Conservation (phyloP, 2,888 invertebrate species). For the Epinotia bilunana region DNA sequence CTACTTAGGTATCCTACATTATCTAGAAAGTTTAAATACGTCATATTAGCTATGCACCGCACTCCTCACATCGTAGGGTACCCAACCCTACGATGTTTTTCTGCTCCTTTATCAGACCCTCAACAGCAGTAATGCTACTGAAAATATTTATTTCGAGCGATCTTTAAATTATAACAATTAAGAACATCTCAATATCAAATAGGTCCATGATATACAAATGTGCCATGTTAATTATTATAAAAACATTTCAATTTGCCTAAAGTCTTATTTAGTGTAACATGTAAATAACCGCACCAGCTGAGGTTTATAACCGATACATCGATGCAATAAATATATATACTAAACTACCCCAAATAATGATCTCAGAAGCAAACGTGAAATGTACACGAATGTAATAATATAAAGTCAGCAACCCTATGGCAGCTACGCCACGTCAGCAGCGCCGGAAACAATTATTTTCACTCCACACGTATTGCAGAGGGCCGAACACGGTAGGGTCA, state of each 20-base stretch:
- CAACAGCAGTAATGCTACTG: no score
- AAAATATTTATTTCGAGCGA: no score
- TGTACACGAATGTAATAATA: conserved; percentile 13
- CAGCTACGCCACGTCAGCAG: conserved; percentile 53
- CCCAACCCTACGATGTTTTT: no score
- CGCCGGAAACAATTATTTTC: conserved; percentile 71
- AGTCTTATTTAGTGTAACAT: neutral
- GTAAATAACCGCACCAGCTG: no score
- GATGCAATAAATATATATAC: neutral
- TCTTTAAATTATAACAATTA: no score
- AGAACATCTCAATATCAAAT: no score
- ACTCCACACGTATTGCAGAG: conserved; percentile 55
- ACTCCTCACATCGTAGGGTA: no score
- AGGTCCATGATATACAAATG: neutral
- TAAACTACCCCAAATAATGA: neutral
- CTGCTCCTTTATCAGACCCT: no score
- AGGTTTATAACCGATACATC: no score
- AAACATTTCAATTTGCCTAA: neutral
- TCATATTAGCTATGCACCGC: no score
- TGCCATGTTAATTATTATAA: neutral
- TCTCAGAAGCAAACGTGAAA: neutral
- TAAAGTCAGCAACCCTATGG: conserved; percentile 44
- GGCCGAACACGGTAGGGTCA: conserved; percentile 47
- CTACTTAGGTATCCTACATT: no score
- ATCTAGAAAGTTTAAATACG: no score